Percentiles rank a stretch among this genome's conserved stretches.
phyloP scores from a whole-genome alignment of 2,888 invertebrate genomes.

The Diadegma fenestrale region DNA sequence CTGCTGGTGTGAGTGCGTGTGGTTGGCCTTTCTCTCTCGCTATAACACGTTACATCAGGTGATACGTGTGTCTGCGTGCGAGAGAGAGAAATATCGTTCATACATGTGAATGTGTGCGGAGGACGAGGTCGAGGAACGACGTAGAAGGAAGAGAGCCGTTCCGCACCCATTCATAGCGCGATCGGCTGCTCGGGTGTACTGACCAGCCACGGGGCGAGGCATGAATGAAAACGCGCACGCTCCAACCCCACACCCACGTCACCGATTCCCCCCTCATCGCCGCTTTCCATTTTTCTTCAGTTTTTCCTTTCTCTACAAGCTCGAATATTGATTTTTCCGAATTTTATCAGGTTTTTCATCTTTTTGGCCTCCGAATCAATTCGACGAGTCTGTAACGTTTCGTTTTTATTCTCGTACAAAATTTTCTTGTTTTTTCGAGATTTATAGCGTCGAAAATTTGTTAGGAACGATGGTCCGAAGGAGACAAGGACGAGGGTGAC shows the following conservation, averaged over 20 bases:
- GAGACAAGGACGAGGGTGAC: conserved; percentile 17
- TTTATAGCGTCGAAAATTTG: not conserved
- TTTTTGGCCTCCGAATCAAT: not conserved
- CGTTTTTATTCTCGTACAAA: not conserved
- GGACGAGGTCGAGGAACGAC: conserved; percentile 41
- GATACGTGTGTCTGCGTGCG: conserved; percentile 26
- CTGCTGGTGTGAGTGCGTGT: conserved; percentile 12
- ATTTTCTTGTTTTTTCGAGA: not conserved
- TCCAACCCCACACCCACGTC: conserved; percentile 57
- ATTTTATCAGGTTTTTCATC: not conserved
- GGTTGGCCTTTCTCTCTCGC: conserved; percentile 54
- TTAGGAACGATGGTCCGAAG: not conserved
- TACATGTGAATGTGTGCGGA: conserved; percentile 29
- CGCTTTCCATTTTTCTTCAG: conserved; percentile 26
- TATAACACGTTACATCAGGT: conserved; percentile 52
- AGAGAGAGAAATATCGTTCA: not conserved
- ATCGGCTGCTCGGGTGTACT: conserved; percentile 34
- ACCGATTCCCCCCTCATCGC: not conserved
- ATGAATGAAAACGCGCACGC: conserved; percentile 67
- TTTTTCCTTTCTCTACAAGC: not conserved
- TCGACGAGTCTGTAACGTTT: not conserved
- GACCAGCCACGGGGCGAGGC: conserved; percentile 60
- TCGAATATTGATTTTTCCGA: not conserved
- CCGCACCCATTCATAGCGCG: conserved; percentile 62
- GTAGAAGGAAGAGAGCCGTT: conserved; percentile 54